These are phyloP conservation scores for Carposina sasakii DNA, from an alignment of 1,140 invertebrate genomes.

Conservation along the genomic window DNA sequence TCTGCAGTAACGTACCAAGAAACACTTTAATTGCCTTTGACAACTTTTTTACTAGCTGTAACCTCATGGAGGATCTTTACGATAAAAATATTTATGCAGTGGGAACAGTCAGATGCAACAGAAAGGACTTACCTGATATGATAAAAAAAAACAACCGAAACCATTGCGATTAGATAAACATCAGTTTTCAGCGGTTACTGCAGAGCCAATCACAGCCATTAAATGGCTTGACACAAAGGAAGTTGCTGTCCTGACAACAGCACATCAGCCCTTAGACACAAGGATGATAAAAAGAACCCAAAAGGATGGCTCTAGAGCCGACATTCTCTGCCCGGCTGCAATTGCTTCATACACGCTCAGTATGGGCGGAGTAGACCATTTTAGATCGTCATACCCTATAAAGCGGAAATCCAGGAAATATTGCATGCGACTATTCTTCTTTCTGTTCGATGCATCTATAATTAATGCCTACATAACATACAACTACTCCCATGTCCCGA, in stretches of 20 bases:
- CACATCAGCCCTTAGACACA: constrained; percentile 28
- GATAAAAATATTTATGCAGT: constrained; percentile 28
- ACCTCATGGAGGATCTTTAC: constrained; percentile 26
- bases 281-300: constrained; percentile 32
- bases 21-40: constrained; percentile 25
- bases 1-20: constrained; percentile 14
- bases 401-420: constrained; percentile 19
- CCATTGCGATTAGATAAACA: constrained; percentile 22
- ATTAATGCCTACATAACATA: constrained; percentile 39
- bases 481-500: constrained; percentile 24
- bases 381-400: constrained; percentile 25
- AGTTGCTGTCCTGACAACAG: constrained; percentile 32
- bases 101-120: constrained; percentile 26
- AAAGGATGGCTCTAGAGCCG: constrained; percentile 29
- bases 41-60: constrained; percentile 28
- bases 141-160: constrained; percentile 20
- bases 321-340: constrained; percentile 27
- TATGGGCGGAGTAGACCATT: constrained; percentile 37
- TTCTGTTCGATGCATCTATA: constrained; percentile 22
- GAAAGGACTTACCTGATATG: constrained; percentile 28
- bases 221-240: constrained; percentile 39
- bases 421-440: constrained; percentile 17
- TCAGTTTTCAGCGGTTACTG: constrained; percentile 29
- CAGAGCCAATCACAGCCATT: constrained; percentile 29
- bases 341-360: constrained; percentile 32